Conservation (phyloP, 2,888 invertebrate genomes). For the Rotaria socialis region DNA sequence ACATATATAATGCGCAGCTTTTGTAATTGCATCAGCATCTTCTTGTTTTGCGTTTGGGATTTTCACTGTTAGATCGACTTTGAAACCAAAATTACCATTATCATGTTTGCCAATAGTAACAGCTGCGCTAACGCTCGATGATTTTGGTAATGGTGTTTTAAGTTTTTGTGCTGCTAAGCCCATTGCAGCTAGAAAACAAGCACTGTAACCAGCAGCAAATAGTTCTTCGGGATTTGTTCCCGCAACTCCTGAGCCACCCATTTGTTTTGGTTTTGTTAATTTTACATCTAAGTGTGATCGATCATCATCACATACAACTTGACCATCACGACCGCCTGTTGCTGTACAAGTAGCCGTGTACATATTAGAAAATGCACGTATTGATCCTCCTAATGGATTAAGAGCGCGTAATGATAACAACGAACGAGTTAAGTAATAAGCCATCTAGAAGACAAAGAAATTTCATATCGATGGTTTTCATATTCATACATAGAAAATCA, state of each 20-base stretch:
- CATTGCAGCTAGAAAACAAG: constrained; percentile 15
- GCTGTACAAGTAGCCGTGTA: background rate
- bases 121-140: background rate
- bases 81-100: constrained; percentile 24
- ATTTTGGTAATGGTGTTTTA: background rate
- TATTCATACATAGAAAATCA: too few species aligned
- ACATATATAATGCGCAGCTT: constrained; percentile 8
- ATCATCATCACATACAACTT: background rate
- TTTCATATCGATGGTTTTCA: too few species aligned
- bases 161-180: constrained; percentile 27
- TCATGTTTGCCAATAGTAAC: background rate
- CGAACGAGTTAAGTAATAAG: background rate
- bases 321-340: constrained; percentile 21
- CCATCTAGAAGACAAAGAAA: background rate
- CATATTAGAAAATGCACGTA: background rate
- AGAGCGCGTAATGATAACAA: background rate
- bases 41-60: background rate
- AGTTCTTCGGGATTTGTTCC: constrained; percentile 30
- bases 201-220: constrained; percentile 37
- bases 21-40: constrained; percentile 8
- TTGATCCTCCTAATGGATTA: background rate
- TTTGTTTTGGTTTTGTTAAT: background rate
- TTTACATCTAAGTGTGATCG: constrained; percentile 6
- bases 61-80: constrained; percentile 19
- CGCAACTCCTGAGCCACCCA: background rate